Percentiles rank a stretch among this genome's conserved stretches.
Evolutionary conservation across 1,140 invertebrate species (phyloP).

Genomic region (Diorhabda elongata): DNA sequence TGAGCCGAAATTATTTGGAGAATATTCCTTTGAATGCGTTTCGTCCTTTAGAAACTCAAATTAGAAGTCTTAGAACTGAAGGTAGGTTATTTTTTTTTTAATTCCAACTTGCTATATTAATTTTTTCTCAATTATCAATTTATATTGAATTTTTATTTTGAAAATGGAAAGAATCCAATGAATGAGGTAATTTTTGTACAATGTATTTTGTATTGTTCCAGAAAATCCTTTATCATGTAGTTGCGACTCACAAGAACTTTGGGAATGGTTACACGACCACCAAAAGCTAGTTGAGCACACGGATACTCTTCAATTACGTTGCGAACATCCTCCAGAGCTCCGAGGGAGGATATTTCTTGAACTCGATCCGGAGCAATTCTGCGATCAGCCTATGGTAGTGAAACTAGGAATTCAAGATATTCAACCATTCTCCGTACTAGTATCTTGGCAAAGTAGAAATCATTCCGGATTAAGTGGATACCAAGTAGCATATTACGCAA

Average conservation of each 20-base stretch:
- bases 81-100: conserved; percentile 54
- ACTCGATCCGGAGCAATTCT: conserved; percentile 74
- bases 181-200: not conserved
- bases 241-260: conserved; percentile 79
- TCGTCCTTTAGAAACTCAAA: conserved; percentile 72
- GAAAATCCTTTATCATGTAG: conserved; percentile 80
- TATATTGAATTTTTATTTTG: too few species aligned
- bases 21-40: conserved; percentile 73
- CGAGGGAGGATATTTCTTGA: conserved; percentile 70
- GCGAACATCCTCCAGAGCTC: conserved; percentile 74
- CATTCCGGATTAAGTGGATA: conserved; percentile 80
- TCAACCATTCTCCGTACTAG: conserved; percentile 79
- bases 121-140: too few species aligned
- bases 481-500: conserved; percentile 77
- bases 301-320: conserved; percentile 58
- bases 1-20: conserved; percentile 81
- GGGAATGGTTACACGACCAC: conserved; percentile 85
- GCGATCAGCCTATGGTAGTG: conserved; percentile 72
- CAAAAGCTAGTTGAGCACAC: conserved; percentile 60
- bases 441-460: conserved; percentile 86
- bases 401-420: conserved; percentile 83
- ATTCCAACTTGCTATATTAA: too few species aligned
- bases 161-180: too few species aligned
- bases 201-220: conserved; percentile 48
- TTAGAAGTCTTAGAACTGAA: conserved; percentile 69